These are phyloP conservation scores for Melanchra persicariae DNA, from an alignment of 2,888 invertebrate species.

Conservation along the genomic window DNA sequence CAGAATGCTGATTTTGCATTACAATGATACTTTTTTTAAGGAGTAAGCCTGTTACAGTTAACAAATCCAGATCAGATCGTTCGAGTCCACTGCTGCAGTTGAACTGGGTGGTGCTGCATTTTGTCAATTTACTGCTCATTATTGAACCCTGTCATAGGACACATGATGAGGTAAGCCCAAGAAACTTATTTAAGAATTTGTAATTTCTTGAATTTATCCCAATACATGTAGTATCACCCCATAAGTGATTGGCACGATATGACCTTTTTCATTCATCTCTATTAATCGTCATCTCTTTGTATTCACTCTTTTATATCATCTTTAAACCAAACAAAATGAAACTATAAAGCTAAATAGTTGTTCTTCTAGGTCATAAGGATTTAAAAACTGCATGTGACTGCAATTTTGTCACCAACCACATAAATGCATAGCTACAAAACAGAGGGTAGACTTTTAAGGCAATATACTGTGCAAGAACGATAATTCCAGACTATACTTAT, in stretches of 20 bases:
- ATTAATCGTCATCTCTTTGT: too few relatives aligned
- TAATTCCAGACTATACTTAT: background rate
- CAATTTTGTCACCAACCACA: background rate
- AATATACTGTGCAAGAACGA: too few relatives aligned
- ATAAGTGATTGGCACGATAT: too few relatives aligned
- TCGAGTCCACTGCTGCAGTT: slow-evolving; percentile 73
- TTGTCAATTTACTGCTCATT: slow-evolving; percentile 77
- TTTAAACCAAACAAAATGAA: too few relatives aligned
- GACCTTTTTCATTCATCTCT: background rate
- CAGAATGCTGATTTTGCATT: background rate
- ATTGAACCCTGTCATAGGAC: slow-evolving; percentile 87
- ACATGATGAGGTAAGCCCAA: slow-evolving; percentile 74
- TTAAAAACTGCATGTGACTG: background rate
- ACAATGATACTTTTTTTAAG: too few relatives aligned
- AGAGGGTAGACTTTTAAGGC: background rate
- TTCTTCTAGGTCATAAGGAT: background rate
- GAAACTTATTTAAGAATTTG: background rate
- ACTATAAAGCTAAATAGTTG: background rate
- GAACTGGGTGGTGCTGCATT: slow-evolving; percentile 82
- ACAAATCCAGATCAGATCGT: slow-evolving; percentile 37
- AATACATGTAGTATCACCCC: too few relatives aligned
- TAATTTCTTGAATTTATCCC: too few relatives aligned
- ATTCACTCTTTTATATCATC: too few relatives aligned
- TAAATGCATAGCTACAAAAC: background rate
- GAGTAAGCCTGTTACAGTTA: slow-evolving; percentile 34